Conservation (phyloP, 2,113 vertebrate genomes). For the Ploceus nigricollis region DNA sequence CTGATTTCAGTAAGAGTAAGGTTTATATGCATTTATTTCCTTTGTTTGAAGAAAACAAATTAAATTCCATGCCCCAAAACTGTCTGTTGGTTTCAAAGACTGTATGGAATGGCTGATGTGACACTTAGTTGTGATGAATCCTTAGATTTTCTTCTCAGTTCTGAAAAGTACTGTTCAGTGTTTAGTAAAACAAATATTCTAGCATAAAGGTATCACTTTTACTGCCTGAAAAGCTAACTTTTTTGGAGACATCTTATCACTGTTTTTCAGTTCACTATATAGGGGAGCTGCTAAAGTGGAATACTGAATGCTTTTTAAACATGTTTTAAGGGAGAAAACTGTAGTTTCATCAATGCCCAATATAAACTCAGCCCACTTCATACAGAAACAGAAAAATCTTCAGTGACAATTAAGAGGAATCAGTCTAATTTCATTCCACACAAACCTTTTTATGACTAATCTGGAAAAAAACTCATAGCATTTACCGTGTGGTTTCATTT, state of each 20-base stretch:
- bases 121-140: neutral
- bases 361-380: neutral
- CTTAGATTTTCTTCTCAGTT: neutral
- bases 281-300: neutral
- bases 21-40: neutral
- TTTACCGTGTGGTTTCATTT: slow-evolving; percentile 1
- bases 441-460: neutral
- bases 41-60: neutral
- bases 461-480: neutral
- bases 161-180: neutral
- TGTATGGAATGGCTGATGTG: neutral
- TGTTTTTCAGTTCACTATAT: neutral
- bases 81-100: neutral
- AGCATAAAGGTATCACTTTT: neutral
- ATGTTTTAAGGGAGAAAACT: neutral
- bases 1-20: neutral
- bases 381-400: neutral
- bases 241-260: neutral
- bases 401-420: neutral
- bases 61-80: neutral
- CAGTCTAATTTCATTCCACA: neutral
- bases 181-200: neutral
- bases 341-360: neutral
- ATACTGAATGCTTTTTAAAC: neutral
- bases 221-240: neutral